phyloP scores from a whole-genome alignment of 1,140 invertebrate species.

The Eufriesea mexicana region DNA sequence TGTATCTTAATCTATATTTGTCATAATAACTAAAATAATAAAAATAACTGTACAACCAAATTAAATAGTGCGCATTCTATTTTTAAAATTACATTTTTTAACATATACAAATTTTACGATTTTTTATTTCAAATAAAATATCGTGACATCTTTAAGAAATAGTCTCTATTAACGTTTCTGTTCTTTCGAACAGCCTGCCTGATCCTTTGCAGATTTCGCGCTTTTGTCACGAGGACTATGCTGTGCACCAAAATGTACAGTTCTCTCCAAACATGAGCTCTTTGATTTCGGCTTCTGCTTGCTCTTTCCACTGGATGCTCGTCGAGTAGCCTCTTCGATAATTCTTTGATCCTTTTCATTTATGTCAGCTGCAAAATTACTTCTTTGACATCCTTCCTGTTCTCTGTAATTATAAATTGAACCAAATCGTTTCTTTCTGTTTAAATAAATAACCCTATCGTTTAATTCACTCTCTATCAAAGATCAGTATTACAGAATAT shows the following conservation, averaged over 20 bases:
- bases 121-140: not conserved
- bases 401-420: slow-evolving; percentile 24
- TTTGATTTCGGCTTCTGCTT: slow-evolving; percentile 54
- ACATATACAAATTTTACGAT: not conserved
- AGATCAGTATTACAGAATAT: too few species aligned
- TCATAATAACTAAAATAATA: not conserved
- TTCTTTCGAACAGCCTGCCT: slow-evolving; percentile 16
- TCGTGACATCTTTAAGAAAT: not conserved
- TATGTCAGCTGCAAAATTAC: not conserved
- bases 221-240: slow-evolving; percentile 33
- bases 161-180: not conserved
- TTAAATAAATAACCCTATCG: too few species aligned
- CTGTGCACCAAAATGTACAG: not conserved
- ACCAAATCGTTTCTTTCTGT: not conserved
- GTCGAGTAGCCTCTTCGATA: slow-evolving; percentile 47
- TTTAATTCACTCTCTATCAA: too few species aligned
- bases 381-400: slow-evolving; percentile 14
- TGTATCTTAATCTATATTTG: too few species aligned
- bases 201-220: slow-evolving; percentile 17
- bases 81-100: not conserved
- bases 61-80: not conserved
- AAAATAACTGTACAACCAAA: not conserved
- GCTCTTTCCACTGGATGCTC: slow-evolving; percentile 29
- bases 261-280: slow-evolving; percentile 36
- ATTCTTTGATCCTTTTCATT: slow-evolving; percentile 57